phyloP scores from a whole-genome alignment of 2,797 vertebrate genomes.

The Rhodeus uyekii region DNA sequence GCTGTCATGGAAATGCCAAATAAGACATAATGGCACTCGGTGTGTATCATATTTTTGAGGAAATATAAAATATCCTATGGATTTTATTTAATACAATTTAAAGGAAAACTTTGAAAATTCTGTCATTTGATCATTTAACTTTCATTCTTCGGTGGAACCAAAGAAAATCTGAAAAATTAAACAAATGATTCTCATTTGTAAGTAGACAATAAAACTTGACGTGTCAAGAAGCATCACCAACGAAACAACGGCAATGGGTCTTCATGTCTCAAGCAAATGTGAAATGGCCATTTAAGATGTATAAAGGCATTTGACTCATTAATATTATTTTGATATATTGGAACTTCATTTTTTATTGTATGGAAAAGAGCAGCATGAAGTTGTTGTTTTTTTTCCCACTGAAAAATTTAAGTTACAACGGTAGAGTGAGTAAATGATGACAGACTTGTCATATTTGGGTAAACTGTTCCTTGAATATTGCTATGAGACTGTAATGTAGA shows the following conservation, averaged over 20 bases:
- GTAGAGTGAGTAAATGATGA: neutral
- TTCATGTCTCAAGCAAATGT: neutral
- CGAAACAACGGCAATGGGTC: neutral
- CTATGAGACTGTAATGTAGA: neutral
- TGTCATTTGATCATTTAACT: neutral
- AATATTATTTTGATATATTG: too few species aligned
- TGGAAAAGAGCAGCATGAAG: neutral
- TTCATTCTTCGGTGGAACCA: neutral
- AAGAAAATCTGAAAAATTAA: too few species aligned
- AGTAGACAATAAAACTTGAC: neutral
- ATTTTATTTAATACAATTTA: neutral
- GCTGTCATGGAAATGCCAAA: slow-evolving; percentile 67
- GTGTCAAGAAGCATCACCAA: neutral
- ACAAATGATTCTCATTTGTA: too few species aligned
- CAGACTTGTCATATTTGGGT: neutral
- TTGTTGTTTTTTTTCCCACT: neutral
- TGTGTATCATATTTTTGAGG: slow-evolving; percentile 42
- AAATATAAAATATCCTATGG: slow-evolving; percentile 9
- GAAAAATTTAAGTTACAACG: neutral
- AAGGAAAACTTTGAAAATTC: neutral
- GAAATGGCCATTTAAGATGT: neutral
- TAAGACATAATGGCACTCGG: slow-evolving; percentile 67
- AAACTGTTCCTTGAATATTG: neutral
- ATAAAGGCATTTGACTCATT: too few species aligned
- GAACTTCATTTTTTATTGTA: neutral